Evolutionary conservation across 2,888 invertebrate genomes (phyloP), one percentile per base, ranked within the genome.

Genomic region (Drosophila meridiana): DNA sequence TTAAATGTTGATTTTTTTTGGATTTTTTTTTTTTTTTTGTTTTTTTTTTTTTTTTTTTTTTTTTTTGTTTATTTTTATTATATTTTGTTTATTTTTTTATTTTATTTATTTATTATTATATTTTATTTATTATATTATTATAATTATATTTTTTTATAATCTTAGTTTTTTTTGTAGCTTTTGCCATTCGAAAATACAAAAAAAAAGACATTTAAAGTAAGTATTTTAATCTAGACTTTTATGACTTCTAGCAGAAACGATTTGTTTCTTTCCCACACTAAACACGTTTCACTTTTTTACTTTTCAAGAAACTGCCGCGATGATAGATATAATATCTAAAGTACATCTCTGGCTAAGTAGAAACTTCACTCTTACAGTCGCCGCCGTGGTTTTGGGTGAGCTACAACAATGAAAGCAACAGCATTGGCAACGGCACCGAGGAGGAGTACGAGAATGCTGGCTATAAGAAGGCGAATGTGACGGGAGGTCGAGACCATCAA

Each of bases 341-440:
- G n/a, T 6, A 20, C 4, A 50, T 50, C 50, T 52, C 3, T 7
- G 3, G 3, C 2, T 9, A 11, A 50, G 20, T 50, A 50, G 32
- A 9, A 34, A n/a, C 28, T 38, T 4, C 2, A 3, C 8, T 28
- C 34, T 78, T 34, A 61, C 55, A 95, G 95, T 95, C 95, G 3
- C 96, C 96, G 0, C 96, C 96, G 0, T 96, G 96, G 96, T 95
- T 96, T 92, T 96, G 96, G 91, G 96, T 96, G 0, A 94, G 93
- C 65, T 95, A 95, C 90, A 94, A 94, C 69, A 95, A 95, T 78
- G 94, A 92, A 0, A 94, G 93, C 71, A 95, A 95, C 48, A 53
- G 5, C 55, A 26, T 11, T 88, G 93, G 94, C 68, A 95, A 95
- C 81, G 94, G 92, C 91, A 40, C 80, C 40, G 63, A 73, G 30